A percentile compares a stretch with the other conserved stretches of the same genome.
Evolutionary conservation across 1,140 invertebrate species (phyloP).

Genomic region (Drosophila carrolli): DNA sequence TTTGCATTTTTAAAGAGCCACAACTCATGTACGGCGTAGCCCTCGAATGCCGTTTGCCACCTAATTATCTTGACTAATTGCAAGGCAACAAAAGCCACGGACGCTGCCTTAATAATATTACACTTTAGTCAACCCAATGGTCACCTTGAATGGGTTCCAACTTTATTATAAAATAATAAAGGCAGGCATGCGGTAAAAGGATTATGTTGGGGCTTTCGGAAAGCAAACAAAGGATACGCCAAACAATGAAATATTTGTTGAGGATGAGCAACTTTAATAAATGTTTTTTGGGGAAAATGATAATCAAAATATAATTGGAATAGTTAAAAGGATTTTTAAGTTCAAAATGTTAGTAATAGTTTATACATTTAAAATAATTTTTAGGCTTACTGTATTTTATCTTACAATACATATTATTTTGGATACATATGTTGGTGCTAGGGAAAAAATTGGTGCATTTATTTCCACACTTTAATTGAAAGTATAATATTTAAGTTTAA

Average conservation of each 20-base stretch:
- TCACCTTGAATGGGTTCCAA: background rate
- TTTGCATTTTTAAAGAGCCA: constrained; percentile 64
- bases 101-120: constrained; percentile 10
- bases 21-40: constrained; percentile 7
- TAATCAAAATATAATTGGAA: background rate
- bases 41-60: constrained; percentile 46
- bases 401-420: too few relatives aligned
- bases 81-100: constrained; percentile 18
- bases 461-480: too few relatives aligned
- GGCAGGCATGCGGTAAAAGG: background rate
- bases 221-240: background rate
- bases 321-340: too few relatives aligned
- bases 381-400: too few relatives aligned
- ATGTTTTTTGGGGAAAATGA: background rate
- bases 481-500: too few relatives aligned
- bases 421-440: too few relatives aligned
- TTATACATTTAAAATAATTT: too few relatives aligned
- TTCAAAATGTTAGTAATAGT: too few relatives aligned
- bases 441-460: too few relatives aligned
- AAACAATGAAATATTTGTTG: background rate
- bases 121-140: constrained; percentile 13
- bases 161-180: constrained; percentile 2
- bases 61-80: constrained; percentile 62
- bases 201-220: background rate
- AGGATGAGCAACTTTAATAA: background rate